Percentiles rank a stretch among this genome's conserved stretches.
Conservation (phyloP, 2,113 vertebrate species). For the Callipepla californica region DNA sequence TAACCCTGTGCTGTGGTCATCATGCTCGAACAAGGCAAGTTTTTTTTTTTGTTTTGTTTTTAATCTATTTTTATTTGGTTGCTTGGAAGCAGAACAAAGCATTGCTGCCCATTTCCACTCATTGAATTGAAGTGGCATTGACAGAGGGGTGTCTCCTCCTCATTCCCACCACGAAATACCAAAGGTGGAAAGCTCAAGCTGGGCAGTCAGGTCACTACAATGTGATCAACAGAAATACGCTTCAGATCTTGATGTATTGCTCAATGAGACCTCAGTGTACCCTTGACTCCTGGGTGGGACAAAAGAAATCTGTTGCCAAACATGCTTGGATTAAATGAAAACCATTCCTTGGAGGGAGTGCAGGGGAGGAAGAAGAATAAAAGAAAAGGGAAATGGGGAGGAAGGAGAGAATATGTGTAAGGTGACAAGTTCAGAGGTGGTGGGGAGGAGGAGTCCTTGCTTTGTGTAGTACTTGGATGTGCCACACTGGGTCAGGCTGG, state of each 20-base stretch:
- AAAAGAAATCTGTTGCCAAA: constrained; percentile 35
- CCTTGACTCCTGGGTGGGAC: background rate
- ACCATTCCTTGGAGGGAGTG: background rate
- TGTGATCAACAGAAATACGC: background rate
- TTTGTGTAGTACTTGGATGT: background rate
- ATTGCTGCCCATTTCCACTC: background rate
- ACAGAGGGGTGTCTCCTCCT: background rate
- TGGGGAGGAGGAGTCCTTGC: accelerated
- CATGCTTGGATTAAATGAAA: background rate
- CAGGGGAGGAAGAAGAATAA: background rate
- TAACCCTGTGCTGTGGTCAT: background rate
- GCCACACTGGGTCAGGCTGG: background rate
- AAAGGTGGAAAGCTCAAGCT: background rate
- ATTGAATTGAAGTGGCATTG: background rate
- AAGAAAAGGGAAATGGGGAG: background rate
- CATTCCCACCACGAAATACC: background rate
- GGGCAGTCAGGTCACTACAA: background rate
- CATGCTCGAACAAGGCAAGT: background rate
- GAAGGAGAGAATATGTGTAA: background rate
- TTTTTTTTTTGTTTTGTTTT: background rate
- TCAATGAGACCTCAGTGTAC: background rate
- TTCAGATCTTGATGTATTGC: background rate
- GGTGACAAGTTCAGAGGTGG: background rate
- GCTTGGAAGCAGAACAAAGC: background rate
- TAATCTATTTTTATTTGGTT: background rate